Base-by-base conservation (phyloP, 2,797 vertebrate genomes). In the Toxotes lorentzi region DNA sequence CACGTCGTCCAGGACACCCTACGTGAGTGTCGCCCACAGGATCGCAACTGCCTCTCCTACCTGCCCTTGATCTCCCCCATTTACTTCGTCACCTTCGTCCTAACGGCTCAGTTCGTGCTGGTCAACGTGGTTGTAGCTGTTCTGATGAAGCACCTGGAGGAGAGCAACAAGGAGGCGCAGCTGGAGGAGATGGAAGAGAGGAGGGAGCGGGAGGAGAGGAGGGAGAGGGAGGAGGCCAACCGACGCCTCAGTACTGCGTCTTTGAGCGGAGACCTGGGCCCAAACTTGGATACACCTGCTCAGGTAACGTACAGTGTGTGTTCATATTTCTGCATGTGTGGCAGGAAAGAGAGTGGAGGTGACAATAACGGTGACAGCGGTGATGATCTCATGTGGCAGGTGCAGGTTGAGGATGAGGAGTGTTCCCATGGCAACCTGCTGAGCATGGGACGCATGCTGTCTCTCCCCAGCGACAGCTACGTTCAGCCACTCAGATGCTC, bases 91-190 rank as follows among this genome's bases (percentile, higher is more conserved):
- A 99, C 98, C 82, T 99, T 99, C 1, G 98, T 99, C 85, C 96
- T 99, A 79, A 98, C 98, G 19, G 98, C 98, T 23, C 98, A 99
- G 95, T 99, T 99, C 0, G 98, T 99, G 72, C 94, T 99, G 64
- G 98, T 99, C 87, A 99, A 99, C 0, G 98, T 99, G 83, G 98
- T 99, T 67, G 98, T 99, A 60, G 98, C 98, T 0, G 98, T 99
- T 70, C 94, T 99, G 74, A 99, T 99, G 98, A 99, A 99, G 81
- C 98, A 99, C 90, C 92, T 99, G 89, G 98, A 99, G 88, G 98
- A 99, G 81, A 99, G 98, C 95, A 99, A 99, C 94, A 98, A 99
- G 88, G 92, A 94, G 83, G 93, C 93, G 0, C 86, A 73, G 85
- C 91, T 94, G 90, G 94, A 98, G 0, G 95, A 95, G 86, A 96